phyloP scores from a whole-genome alignment of 64 coral and sea anemone species.

The Cladopsammia gracilis region DNA sequence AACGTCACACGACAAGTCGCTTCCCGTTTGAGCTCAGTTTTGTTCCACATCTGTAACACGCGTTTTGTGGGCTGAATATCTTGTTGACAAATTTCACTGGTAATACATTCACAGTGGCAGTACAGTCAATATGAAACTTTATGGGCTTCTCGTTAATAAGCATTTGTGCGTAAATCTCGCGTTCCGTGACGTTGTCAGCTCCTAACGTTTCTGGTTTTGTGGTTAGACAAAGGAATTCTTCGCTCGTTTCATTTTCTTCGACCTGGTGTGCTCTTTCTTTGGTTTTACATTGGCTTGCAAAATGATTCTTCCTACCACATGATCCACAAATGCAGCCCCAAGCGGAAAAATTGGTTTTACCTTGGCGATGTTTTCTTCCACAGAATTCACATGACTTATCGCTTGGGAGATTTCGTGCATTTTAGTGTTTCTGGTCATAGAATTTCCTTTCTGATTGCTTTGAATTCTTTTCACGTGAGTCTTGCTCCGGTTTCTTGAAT shows the following conservation, averaged over 20 bases:
- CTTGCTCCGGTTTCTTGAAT: too few species aligned
- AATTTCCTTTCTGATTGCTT: too few species aligned
- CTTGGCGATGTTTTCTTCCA: conserved; percentile 27
- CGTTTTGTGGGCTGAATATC: conserved; percentile 19
- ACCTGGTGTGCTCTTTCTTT: conserved; percentile 36
- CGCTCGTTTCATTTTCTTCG: conserved; percentile 28
- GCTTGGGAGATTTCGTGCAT: not conserved
- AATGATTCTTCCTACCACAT: conserved; percentile 72
- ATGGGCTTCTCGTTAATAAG: conserved; percentile 31
- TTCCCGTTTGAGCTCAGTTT: conserved; percentile 52
- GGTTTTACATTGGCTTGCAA: conserved; percentile 19
- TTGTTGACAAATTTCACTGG: conserved; percentile 43
- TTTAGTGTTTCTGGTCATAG: not conserved
- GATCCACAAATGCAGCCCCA: not conserved
- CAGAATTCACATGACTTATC: not conserved
- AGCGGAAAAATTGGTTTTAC: not conserved
- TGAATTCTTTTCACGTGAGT: too few species aligned
- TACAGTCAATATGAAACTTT: conserved; percentile 73
- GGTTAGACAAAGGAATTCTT: conserved; percentile 32
- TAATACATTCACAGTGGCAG: conserved; percentile 64
- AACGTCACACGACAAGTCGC: conserved; percentile 29
- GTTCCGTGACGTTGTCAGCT: conserved; percentile 10
- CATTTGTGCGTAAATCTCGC: conserved; percentile 68
- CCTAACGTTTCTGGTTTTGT: conserved; percentile 1
- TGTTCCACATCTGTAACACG: conserved; percentile 65